Percentiles rank a stretch among this genome's conserved stretches.
phyloP scores from a whole-genome alignment of 2,888 invertebrate genomes.

The Volucella inanis region DNA sequence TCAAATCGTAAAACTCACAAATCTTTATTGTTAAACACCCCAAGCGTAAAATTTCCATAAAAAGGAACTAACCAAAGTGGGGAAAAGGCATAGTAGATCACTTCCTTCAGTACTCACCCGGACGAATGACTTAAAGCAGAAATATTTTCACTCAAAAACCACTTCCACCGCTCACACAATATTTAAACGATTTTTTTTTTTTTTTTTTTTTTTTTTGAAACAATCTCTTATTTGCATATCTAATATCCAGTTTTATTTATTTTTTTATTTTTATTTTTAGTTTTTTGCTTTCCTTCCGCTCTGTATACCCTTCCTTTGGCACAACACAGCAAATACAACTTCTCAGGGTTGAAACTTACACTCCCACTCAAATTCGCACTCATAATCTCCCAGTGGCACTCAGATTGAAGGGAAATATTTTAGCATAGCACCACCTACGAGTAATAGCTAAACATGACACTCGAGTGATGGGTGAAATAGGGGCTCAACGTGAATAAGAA shows the following conservation, averaged over 20 bases:
- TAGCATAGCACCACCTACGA: constrained; percentile 55
- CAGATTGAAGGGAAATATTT: constrained; percentile 32
- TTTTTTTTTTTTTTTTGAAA: too few species aligned
- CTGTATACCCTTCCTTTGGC: constrained; percentile 14
- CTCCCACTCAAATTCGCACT: too few species aligned
- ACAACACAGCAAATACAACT: not conserved
- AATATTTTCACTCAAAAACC: constrained; percentile 6
- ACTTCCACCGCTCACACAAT: constrained; percentile 40
- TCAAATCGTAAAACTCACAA: constrained; percentile 72
- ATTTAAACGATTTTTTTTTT: constrained; percentile 66
- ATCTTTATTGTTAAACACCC: constrained; percentile 71
- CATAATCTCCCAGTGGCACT: too few species aligned
- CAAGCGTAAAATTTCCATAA: constrained; percentile 65
- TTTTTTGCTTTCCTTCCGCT: not conserved
- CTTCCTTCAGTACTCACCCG: constrained; percentile 3
- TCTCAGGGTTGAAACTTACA: not conserved
- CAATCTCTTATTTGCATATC: constrained; percentile 72
- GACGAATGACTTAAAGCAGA: not conserved
- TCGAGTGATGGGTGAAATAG: not conserved
- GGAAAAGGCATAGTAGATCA: not conserved
- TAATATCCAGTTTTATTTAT: constrained; percentile 65
- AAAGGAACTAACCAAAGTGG: constrained; percentile 31
- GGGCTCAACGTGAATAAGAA: not conserved
- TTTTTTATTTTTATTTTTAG: constrained; percentile 6
- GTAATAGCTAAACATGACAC: constrained; percentile 49